Evolutionary conservation across 2,888 invertebrate genomes (phyloP).

Genomic region (Coenonympha arcania): DNA sequence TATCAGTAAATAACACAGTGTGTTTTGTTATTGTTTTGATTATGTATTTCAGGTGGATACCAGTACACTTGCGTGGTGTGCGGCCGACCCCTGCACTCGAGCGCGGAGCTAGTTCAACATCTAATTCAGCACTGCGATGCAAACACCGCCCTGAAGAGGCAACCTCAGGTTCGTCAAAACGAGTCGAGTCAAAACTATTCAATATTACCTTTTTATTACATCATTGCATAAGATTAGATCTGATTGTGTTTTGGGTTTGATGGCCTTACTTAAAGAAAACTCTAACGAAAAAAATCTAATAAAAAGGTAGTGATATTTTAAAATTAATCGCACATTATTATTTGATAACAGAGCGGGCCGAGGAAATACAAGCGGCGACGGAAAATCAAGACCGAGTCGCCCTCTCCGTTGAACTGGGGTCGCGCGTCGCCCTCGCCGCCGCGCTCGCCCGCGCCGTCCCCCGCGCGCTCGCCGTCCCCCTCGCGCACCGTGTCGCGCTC

Average conservation of each 20-base stretch:
- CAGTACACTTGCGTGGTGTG: slow-evolving; percentile 86
- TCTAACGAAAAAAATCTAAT: too few species aligned
- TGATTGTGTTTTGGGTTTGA: too few species aligned
- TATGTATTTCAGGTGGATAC: slow-evolving; percentile 58
- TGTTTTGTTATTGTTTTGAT: not conserved
- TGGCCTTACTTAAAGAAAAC: too few species aligned
- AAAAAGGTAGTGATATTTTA: too few species aligned
- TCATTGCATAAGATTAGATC: too few species aligned
- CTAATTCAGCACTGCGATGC: slow-evolving; percentile 89
- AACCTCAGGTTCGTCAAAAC: slow-evolving; percentile 78
- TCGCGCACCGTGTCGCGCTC: slow-evolving; percentile 28
- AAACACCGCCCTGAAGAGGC: slow-evolving; percentile 85
- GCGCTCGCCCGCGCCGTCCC: slow-evolving; percentile 71
- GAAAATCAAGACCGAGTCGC: slow-evolving; percentile 75
- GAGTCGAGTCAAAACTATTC: too few species aligned
- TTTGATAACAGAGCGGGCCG: slow-evolving; percentile 74
- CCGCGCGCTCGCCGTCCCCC: slow-evolving; percentile 47
- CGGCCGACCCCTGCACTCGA: slow-evolving; percentile 78
- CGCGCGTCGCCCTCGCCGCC: slow-evolving; percentile 37
- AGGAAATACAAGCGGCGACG: slow-evolving; percentile 87
- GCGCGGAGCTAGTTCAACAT: slow-evolving; percentile 85
- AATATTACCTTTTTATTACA: too few species aligned
- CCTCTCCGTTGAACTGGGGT: slow-evolving; percentile 33
- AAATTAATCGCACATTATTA: not conserved
- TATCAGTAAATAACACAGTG: too few species aligned